Conservation (phyloP, 30 jellyfish, hydroid and myxozoan genomes). For the Catostylus mosaicus region DNA sequence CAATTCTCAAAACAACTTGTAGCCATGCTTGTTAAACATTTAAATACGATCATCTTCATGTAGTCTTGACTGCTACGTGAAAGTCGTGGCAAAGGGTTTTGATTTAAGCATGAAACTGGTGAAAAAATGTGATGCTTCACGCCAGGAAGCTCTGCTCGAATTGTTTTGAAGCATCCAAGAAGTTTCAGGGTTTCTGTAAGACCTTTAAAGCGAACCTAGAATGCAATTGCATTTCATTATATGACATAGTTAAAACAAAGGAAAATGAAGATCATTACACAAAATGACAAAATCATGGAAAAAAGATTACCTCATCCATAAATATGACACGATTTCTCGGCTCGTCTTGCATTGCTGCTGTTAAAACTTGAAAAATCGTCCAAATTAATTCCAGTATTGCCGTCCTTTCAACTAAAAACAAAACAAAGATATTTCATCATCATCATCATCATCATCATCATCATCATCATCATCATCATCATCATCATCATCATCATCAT, state of each 20-base stretch:
- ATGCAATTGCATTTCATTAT: background rate
- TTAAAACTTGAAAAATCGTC: conserved; percentile 83
- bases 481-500: too few relatives aligned
- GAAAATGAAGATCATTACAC: too few relatives aligned
- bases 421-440: too few relatives aligned
- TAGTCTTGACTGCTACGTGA: conserved; percentile 56
- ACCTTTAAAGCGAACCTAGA: conserved; percentile 91
- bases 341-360: conserved; percentile 97
- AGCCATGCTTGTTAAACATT: conserved; percentile 87
- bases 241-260: too few relatives aligned
- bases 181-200: conserved; percentile 87
- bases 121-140: background rate
- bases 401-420: conserved; percentile 61
- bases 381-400: conserved; percentile 78
- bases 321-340: conserved; percentile 83
- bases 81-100: conserved; percentile 43
- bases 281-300: too few relatives aligned
- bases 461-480: too few relatives aligned
- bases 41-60: conserved; percentile 77
- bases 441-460: too few relatives aligned
- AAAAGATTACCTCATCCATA: conserved; percentile 79
- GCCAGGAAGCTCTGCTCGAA: conserved; percentile 68
- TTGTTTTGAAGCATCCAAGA: conserved; percentile 83
- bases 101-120: conserved; percentile 46
- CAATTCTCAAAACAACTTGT: conserved; percentile 80